These are phyloP conservation scores for Pseudocheirus occidentalis DNA, from an alignment of 2,797 vertebrate genomes.

Conservation along the genomic window DNA sequence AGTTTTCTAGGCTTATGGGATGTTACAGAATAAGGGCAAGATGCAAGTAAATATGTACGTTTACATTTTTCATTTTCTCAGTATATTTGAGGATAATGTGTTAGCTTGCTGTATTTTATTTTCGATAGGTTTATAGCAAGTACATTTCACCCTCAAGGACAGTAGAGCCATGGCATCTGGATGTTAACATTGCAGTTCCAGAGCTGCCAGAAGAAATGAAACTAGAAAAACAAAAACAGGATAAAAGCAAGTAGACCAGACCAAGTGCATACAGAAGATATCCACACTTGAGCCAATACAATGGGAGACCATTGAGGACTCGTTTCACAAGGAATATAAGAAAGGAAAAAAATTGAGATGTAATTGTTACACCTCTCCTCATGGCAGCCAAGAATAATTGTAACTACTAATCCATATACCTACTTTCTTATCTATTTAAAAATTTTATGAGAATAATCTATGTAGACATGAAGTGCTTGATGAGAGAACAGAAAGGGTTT, in stretches of 20 bases:
- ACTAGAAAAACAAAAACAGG: background rate
- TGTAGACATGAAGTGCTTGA: background rate
- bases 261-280: background rate
- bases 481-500: background rate
- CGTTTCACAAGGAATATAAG: background rate
- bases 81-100: background rate
- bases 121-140: background rate
- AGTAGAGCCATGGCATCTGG: background rate
- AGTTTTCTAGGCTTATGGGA: background rate
- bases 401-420: background rate
- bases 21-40: background rate
- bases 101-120: constrained; percentile 2
- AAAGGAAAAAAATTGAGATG: background rate
- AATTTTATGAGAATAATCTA: background rate
- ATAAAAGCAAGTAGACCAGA: background rate
- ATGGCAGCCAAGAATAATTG: background rate
- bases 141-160: background rate
- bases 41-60: constrained; percentile 41
- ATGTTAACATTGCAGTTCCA: background rate
- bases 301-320: background rate
- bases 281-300: background rate
- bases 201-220: background rate
- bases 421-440: background rate
- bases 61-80: constrained; percentile 26
- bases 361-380: background rate